Percentiles rank a stretch among this genome's conserved stretches.
Conservation (phyloP, 2,888 invertebrate genomes). For the Perizoma flavofasciatum region DNA sequence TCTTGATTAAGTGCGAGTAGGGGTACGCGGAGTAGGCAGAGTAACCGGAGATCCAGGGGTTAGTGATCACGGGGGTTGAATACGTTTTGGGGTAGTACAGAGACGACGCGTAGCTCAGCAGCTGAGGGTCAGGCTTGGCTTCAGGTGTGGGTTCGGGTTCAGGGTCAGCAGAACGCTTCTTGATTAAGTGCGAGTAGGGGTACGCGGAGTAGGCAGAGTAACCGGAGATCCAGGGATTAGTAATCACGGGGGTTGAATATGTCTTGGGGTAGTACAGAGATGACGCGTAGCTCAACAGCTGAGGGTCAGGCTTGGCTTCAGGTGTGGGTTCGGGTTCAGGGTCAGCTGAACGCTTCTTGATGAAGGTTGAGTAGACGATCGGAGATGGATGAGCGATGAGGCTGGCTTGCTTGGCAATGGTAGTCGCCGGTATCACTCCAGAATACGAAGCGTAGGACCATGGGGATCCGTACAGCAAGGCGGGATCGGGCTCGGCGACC, state of each 20-base stretch:
- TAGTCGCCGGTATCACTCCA: conserved; percentile 57
- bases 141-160: conserved; percentile 24
- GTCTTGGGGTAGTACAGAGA: conserved; percentile 22
- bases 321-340: conserved; percentile 26
- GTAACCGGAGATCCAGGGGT: conserved; percentile 19
- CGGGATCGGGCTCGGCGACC: conserved; percentile 63
- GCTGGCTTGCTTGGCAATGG: conserved; percentile 61
- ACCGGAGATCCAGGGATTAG: conserved; percentile 18
- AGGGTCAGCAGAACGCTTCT: conserved; percentile 1
- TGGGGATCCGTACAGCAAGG: conserved; percentile 22
- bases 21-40: conserved; percentile 47
- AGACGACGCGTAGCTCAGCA: conserved; percentile 42
- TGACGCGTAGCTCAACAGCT: conserved; percentile 43
- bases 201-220: conserved; percentile 19
- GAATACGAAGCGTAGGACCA: conserved; percentile 41
- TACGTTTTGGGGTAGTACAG: conserved; percentile 19
- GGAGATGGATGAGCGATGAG: conserved; percentile 65
- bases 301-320: conserved; percentile 27
- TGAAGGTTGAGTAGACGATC: conserved; percentile 48
- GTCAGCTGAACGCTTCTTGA: conserved; percentile 46
- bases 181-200: conserved; percentile 26
- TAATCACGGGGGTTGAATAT: conserved; percentile 11
- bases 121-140: conserved; percentile 30
- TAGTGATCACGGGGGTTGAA: conserved; percentile 15
- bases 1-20: conserved; percentile 55